Evolutionary conservation across 1,140 invertebrate species (phyloP).

Genomic region (Cecropterus lyciades): DNA sequence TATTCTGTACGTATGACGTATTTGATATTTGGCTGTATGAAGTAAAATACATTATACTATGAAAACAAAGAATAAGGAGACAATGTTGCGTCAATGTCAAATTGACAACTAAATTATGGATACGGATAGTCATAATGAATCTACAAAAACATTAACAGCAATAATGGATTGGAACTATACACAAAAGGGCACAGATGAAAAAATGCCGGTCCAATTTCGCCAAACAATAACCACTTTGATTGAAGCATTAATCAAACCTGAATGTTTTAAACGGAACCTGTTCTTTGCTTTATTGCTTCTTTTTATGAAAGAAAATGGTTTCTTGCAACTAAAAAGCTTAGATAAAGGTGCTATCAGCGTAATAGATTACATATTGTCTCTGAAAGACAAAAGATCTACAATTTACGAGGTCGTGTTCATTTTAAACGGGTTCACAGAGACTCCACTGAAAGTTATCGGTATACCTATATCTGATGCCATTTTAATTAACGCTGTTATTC

Average conservation of each 20-base stretch:
- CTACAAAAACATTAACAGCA: slow-evolving; percentile 23
- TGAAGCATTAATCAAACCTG: slow-evolving; percentile 57
- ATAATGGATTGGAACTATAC: slow-evolving; percentile 30
- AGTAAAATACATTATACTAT: background rate
- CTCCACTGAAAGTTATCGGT: slow-evolving; percentile 47
- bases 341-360: slow-evolving; percentile 29
- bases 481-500: slow-evolving; percentile 49
- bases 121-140: slow-evolving; percentile 11
- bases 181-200: slow-evolving; percentile 42
- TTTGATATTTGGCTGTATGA: slow-evolving; percentile 11
- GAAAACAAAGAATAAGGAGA: background rate
- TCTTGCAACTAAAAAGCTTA: slow-evolving; percentile 44
- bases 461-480: slow-evolving; percentile 39
- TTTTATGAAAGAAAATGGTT: slow-evolving; percentile 56
- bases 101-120: slow-evolving; percentile 21
- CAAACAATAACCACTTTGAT: slow-evolving; percentile 48
- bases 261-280: slow-evolving; percentile 50
- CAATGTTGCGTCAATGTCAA: slow-evolving; percentile 3
- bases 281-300: slow-evolving; percentile 54
- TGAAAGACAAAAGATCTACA: slow-evolving; percentile 28
- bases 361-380: slow-evolving; percentile 41
- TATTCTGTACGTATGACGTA: background rate
- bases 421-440: slow-evolving; percentile 39
- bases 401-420: slow-evolving; percentile 41
- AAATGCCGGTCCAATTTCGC: slow-evolving; percentile 45